Conservation (phyloP, 2,113 vertebrate genomes). For the Trogon surrucura region DNA sequence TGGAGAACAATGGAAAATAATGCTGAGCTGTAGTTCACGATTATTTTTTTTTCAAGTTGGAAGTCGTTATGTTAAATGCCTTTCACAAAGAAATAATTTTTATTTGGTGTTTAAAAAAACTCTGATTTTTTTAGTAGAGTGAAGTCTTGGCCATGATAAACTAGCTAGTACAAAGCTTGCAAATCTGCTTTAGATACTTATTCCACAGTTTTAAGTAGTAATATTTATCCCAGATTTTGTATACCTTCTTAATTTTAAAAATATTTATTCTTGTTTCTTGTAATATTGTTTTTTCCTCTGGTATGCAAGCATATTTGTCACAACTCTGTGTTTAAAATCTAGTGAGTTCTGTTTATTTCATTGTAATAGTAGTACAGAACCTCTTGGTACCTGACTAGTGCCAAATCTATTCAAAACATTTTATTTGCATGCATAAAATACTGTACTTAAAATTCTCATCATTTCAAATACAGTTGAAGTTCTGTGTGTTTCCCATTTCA, state of each 20-base stretch:
- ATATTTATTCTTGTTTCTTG: not conserved
- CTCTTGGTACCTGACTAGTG: slow-evolving; percentile 16
- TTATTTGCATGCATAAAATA: slow-evolving; percentile 46
- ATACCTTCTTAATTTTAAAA: not conserved
- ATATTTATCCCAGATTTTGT: not conserved
- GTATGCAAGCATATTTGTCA: not conserved
- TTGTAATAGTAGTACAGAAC: not conserved
- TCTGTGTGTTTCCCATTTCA: slow-evolving; percentile 34
- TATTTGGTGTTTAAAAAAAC: not conserved
- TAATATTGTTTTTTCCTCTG: not conserved
- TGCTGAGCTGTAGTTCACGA: not conserved
- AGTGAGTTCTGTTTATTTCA: not conserved
- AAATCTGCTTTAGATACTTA: not conserved
- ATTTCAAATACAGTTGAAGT: slow-evolving; percentile 19
- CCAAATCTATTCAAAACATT: slow-evolving; percentile 27
- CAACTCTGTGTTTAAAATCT: not conserved
- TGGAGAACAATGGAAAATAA: not conserved
- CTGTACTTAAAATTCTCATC: slow-evolving; percentile 51
- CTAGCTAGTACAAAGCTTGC: not conserved
- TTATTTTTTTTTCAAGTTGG: not conserved
- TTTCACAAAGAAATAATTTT: not conserved
- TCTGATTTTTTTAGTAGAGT: not conserved
- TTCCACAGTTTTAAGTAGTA: not conserved
- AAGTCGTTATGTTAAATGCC: not conserved
- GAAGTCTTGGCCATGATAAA: not conserved